These are phyloP conservation scores for Daubentonia madagascariensis DNA, from an alignment of 2,113 vertebrate genomes.

Conservation along the genomic window DNA sequence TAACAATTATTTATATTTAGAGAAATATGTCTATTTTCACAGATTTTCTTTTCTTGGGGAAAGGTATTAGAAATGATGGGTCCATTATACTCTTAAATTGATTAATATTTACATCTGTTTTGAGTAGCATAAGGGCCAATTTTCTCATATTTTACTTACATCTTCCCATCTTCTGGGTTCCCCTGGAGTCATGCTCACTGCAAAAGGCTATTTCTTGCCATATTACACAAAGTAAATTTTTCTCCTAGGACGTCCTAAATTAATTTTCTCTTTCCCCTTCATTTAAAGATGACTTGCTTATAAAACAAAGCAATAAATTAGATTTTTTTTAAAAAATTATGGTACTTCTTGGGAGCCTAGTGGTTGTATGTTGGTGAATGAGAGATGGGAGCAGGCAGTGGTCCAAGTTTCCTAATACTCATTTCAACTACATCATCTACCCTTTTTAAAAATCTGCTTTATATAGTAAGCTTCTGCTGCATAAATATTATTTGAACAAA, in stretches of 20 bases:
- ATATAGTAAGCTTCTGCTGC: not conserved
- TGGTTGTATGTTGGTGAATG: not conserved
- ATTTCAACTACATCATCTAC: not conserved
- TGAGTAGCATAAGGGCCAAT: not conserved
- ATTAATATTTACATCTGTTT: not conserved
- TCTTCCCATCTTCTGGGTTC: not conserved
- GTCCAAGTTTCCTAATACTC: not conserved
- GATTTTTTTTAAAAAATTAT: not conserved
- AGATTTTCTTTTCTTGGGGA: not conserved
- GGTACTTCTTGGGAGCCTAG: not conserved
- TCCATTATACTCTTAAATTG: not conserved
- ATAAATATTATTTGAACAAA: not conserved
- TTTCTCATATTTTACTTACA: not conserved
- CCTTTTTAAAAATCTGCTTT: not conserved
- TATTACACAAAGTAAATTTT: not conserved
- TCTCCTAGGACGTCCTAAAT: not conserved
- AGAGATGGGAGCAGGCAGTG: not conserved
- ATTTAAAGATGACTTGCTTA: not conserved
- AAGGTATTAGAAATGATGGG: not conserved
- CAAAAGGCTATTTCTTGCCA: not conserved
- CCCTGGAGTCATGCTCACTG: not conserved
- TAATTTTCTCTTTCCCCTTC: not conserved
- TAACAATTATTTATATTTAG: not conserved
- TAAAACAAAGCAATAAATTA: not conserved
- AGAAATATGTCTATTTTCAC: not conserved